Evolutionary conservation across 2,888 invertebrate genomes (phyloP), one percentile per base, ranked within the genome.

Genomic region (Leistus spinibarbis): DNA sequence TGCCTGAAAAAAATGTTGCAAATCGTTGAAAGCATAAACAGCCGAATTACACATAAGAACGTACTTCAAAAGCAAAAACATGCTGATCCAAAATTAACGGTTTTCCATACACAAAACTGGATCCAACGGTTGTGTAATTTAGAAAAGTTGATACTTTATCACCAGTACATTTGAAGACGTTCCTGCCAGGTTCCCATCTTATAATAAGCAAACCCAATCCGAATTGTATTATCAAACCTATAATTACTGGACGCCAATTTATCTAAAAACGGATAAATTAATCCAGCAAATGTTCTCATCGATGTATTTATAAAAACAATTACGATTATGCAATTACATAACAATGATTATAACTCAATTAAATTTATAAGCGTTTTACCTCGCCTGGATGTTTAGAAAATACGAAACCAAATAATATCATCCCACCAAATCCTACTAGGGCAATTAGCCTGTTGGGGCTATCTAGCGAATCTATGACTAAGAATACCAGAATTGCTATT

Each of bases 11-110:
- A 82, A n/a, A 82, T 19, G 3, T 67, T 77, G 24, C 57, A 54
- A 67, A 13, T 68, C 23, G 27, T 17, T 54, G 3, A 10, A 24
- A n/a, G 23, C 56, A 71, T 40, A 9, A 62, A 19, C 23, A 65
- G 3, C 27, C 16, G 19, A 57, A 40, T 40, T 53, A 56, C n/a
- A 19, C 60, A 3, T 13, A 24, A 24, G 23, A 69, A 85, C 88
- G 88, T 83, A 96, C 96, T 83, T 92, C 89, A 84, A 98, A 98
- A 0, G 96, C 97, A 83, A 98, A 97, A 16, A 93, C 91, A 78
- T 89, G 40, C 13, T 40, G 84, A 2, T 81, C 77, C 54, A 81
- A 79, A 7, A 94, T 90, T 0, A 95, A 86, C 0, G 88, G 81
- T 0, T 91, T 87, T 0, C 96, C 95, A 81, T 94, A 99, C 0